Evolutionary conservation across 2,888 invertebrate species (phyloP), one percentile per base, ranked within the genome.

Genomic region (Galeopsomyia nigrocyanea): DNA sequence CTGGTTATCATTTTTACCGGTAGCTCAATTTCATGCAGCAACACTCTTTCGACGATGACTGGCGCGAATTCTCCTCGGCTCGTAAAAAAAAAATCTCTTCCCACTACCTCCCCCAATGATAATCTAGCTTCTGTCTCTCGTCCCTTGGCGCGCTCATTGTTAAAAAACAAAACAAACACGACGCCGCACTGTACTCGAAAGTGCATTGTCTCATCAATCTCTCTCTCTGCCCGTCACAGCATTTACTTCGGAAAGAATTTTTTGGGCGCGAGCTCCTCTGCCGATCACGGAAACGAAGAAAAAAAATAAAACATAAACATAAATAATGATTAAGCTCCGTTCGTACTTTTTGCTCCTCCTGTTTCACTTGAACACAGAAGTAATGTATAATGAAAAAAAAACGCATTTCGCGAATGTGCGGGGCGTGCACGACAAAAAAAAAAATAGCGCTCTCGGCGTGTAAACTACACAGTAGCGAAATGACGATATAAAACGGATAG

Each of bases 291-390:
- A 31, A 53, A 17, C n/a, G 63, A 47, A 61, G 58, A 51, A 60
- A 62, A n/a, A 61, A 74, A 57, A 64, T 46, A 68, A 21, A 56
- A 64, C 13, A 70, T 71, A 69, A 67, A 61, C 56, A 71, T 64
- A 68, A 62, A 49, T 68, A 61, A 71, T 22, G 16, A 58, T 62
- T 61, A 73, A 66, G 58, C 46, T 46, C 14, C 0, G 58, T 68
- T 68, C 56, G 17, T 64, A 64, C 49, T 53, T 55, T 67, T 17
- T 58, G 56, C 22, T 17, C 31, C 39, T 9, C 3, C 61, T 19
- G 61, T 7, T 61, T 56, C 51, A 70, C 64, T 65, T 51, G 62
- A 26, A 47, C 57, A 57, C 62, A 53, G 9, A 56, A 31, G 47
- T 46, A 17, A 21, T 21, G 51, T 22, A 39, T 31, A 39, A 39